These are phyloP conservation scores for Plagodis dolabraria DNA, from an alignment of 2,888 invertebrate genomes.

Conservation along the genomic window DNA sequence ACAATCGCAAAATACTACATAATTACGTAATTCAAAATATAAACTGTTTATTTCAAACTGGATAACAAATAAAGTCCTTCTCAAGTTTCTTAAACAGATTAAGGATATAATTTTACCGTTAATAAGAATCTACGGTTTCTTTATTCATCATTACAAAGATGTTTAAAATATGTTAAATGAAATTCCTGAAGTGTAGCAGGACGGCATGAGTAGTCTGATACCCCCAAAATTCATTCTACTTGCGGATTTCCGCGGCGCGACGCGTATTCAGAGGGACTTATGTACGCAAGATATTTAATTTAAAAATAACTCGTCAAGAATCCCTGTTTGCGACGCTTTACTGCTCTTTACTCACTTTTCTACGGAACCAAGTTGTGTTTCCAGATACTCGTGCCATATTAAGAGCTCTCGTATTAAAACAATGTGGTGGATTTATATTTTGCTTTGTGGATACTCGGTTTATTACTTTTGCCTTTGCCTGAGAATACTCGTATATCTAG, in stretches of 20 bases:
- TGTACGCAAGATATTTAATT: conserved; percentile 62
- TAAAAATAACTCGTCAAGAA: conserved; percentile 53
- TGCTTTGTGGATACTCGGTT: conserved; percentile 8
- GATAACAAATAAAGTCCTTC: conserved; percentile 37
- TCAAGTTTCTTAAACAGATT: conserved; percentile 37
- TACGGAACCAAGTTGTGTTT: conserved; percentile 17
- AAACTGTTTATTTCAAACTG: conserved; percentile 30
- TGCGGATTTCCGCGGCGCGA: conserved; percentile 45
- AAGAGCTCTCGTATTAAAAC: conserved; percentile 22
- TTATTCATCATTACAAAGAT: conserved; percentile 28
- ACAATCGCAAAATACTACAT: no score
- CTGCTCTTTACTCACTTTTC: conserved; percentile 6
- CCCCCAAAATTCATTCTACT: conserved; percentile 45
- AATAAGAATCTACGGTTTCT: conserved; percentile 35
- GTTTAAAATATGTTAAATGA: conserved; percentile 46
- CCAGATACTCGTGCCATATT: conserved; percentile 26
- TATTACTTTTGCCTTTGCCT: conserved; percentile 18
- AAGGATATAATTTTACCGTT: conserved; percentile 36
- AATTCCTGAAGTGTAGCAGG: conserved; percentile 44
- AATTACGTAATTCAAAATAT: no score
- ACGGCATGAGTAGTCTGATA: conserved; percentile 38
- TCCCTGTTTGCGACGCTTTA: conserved; percentile 25
- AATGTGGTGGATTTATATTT: conserved; percentile 20
- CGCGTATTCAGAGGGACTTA: conserved; percentile 47
- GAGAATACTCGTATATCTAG: no score